These are phyloP conservation scores for Aphelocoma coerulescens DNA, from an alignment of 2,113 vertebrate species.

Conservation along the genomic window DNA sequence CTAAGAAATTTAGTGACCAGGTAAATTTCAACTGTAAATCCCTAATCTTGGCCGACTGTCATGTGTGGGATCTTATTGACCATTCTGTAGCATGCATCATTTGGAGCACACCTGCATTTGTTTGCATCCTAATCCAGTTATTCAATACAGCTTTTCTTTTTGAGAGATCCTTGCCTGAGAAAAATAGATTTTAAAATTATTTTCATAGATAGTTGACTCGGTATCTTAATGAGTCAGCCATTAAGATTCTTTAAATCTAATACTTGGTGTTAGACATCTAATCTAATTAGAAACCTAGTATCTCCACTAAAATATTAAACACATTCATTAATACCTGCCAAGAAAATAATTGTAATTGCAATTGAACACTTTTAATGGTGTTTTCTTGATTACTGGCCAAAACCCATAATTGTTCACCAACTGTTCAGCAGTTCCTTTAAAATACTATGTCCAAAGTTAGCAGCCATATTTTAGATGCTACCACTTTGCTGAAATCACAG, in stretches of 20 bases:
- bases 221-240: background rate
- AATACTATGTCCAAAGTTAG: background rate
- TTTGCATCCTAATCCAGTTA: background rate
- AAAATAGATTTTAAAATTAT: background rate
- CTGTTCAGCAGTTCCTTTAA: background rate
- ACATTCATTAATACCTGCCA: background rate
- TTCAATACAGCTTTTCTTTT: background rate
- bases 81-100: background rate
- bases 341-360: background rate
- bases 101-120: background rate
- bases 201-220: background rate
- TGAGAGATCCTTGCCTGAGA: background rate
- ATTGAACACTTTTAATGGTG: background rate
- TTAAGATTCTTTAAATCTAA: slow-evolving; percentile 3
- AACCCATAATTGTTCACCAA: background rate
- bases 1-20: background rate
- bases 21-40: background rate
- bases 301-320: slow-evolving; percentile 15
- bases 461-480: background rate
- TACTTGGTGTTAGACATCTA: background rate
- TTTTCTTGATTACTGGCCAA: background rate
- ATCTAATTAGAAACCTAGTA: background rate
- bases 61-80: background rate
- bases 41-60: background rate
- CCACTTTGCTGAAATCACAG: background rate